Evolutionary conservation across 2,797 vertebrate species (phyloP).

Genomic region (Atherinosoma microstoma): DNA sequence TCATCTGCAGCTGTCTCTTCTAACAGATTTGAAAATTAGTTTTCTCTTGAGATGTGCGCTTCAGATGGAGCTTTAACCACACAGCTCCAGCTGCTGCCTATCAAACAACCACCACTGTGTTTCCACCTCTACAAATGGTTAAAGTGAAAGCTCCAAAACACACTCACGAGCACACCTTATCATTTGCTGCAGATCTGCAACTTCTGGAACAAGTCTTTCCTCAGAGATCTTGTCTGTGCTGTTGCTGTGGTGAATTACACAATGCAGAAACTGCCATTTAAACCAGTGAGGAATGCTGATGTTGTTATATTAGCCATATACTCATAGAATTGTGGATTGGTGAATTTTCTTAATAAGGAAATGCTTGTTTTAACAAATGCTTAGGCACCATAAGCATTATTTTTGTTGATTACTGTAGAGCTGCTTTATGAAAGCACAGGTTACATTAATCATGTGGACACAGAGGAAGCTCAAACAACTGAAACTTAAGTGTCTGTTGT

Average conservation of each 20-base stretch:
- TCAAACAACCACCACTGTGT: constrained; percentile 16
- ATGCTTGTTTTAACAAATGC: no score
- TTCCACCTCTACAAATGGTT: constrained; percentile 4
- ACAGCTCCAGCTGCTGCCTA: constrained; percentile 25
- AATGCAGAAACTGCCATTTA: constrained; percentile 11
- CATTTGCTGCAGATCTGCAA: constrained; percentile 4
- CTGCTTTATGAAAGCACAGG: constrained; percentile 19
- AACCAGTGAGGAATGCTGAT: constrained; percentile 38
- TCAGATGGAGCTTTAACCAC: constrained; percentile 23
- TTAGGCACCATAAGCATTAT: background rate
- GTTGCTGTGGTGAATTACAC: constrained; percentile 17
- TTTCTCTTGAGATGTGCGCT: constrained; percentile 40
- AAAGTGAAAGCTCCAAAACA: background rate
- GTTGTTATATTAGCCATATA: constrained; percentile 11
- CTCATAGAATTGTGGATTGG: background rate
- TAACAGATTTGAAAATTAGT: constrained; percentile 32
- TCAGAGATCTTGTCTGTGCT: background rate
- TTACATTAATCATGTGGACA: constrained; percentile 12
- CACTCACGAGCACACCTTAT: background rate
- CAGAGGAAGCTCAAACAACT: constrained; percentile 10
- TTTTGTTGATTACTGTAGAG: constrained; percentile 16
- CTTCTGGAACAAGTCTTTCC: background rate
- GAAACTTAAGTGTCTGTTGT: constrained; percentile 8
- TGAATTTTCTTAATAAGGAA: constrained; percentile 6
- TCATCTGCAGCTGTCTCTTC: constrained; percentile 45